A percentile compares a stretch with the other conserved stretches of the same genome.
These are phyloP conservation scores for Helicoverpa assulta DNA, from an alignment of 2,888 invertebrate species.

Conservation along the genomic window DNA sequence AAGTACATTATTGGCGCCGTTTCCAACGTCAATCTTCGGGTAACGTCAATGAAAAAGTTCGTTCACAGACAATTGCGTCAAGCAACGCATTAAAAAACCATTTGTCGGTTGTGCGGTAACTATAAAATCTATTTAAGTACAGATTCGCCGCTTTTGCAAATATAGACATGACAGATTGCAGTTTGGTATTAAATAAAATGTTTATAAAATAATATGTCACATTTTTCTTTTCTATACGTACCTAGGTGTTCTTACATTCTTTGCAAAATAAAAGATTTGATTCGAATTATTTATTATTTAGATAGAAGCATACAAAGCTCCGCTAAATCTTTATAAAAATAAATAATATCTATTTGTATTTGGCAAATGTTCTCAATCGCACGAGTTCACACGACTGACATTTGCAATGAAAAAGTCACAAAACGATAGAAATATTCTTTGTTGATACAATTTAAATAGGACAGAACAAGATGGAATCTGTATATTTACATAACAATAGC, in stretches of 20 bases:
- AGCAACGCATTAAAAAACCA: slow-evolving; percentile 14
- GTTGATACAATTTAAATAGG: background rate
- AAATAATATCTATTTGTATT: slow-evolving; percentile 1
- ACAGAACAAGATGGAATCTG: background rate
- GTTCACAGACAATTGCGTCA: slow-evolving; percentile 36
- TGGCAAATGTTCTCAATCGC: background rate
- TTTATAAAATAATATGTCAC: too few relatives aligned
- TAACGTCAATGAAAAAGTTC: slow-evolving; percentile 22
- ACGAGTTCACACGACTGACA: background rate
- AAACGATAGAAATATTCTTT: background rate
- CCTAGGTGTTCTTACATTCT: too few relatives aligned
- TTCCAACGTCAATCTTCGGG: slow-evolving; percentile 10
- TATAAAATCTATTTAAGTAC: slow-evolving; percentile 22
- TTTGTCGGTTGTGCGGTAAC: background rate
- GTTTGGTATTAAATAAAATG: too few relatives aligned
- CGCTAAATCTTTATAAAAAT: too few relatives aligned
- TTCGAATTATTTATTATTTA: too few relatives aligned
- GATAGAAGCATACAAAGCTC: too few relatives aligned
- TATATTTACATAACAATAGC: slow-evolving; percentile 2
- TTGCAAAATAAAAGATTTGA: too few relatives aligned
- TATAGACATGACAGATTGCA: background rate
- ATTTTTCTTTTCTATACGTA: too few relatives aligned
- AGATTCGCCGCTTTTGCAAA: slow-evolving; percentile 14
- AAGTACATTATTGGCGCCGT: slow-evolving; percentile 5
- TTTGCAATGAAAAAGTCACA: background rate